These are phyloP conservation scores for Lucifuga dentata DNA, from an alignment of 2,113 vertebrate species.

Conservation along the genomic window DNA sequence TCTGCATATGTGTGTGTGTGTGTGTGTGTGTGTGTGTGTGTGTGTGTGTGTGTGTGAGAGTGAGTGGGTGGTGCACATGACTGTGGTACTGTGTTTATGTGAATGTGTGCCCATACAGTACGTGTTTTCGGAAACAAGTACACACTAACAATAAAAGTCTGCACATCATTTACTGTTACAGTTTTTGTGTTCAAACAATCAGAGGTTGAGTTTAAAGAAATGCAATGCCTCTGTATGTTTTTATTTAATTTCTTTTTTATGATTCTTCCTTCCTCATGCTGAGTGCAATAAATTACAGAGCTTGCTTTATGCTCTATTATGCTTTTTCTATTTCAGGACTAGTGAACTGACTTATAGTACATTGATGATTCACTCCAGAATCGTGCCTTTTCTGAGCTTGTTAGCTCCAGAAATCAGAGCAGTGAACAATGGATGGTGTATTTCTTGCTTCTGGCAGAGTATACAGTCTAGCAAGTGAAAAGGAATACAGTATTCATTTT, in stretches of 20 bases:
- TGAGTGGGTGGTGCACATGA: too few species aligned
- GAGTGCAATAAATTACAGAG: background rate
- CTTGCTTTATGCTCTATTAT: background rate
- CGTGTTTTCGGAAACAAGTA: slow-evolving; percentile 26
- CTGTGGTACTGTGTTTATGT: too few species aligned
- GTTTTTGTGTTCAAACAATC: slow-evolving; percentile 21
- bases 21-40: slow-evolving; percentile 10
- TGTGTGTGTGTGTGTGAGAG: slow-evolving; percentile 11
- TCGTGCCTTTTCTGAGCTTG: slow-evolving; percentile 17
- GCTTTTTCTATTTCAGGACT: slow-evolving; percentile 1
- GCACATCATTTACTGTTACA: slow-evolving; percentile 12
- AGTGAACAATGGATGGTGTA: slow-evolving; percentile 17
- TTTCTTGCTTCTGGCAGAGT: slow-evolving; percentile 28
- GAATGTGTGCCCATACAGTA: background rate
- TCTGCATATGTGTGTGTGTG: slow-evolving; percentile 7
- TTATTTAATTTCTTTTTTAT: background rate
- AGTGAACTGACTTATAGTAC: background rate
- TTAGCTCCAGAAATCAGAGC: slow-evolving; percentile 45
- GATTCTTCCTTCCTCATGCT: background rate
- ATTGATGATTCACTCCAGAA: slow-evolving; percentile 22
- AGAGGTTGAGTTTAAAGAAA: background rate
- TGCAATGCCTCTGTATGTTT: background rate
- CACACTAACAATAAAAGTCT: slow-evolving; percentile 33
- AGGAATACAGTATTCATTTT: slow-evolving; percentile 48
- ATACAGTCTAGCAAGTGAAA: slow-evolving; percentile 46